Base-by-base conservation (phyloP, 2,113 vertebrate genomes). In the Campylomormyrus tamandua region DNA sequence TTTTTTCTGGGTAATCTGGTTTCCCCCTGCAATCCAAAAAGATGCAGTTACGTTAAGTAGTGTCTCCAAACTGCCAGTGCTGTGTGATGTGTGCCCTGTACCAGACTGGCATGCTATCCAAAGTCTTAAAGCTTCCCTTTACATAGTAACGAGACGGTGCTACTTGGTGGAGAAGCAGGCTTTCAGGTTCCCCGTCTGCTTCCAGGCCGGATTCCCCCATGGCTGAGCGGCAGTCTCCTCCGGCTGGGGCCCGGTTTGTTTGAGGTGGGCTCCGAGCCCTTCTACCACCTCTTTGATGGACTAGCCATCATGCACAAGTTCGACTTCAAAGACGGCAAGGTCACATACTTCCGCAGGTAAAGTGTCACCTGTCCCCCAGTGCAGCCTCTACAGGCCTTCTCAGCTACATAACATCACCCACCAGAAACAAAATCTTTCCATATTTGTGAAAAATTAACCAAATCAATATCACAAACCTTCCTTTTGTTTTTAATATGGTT, bases 231-330 rank as follows among this genome's bases (percentile, higher is more conserved):
- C 39, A 99, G 98, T 92, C 96, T 99, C 88, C 97, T 99, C 48
- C 97, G 98, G 80, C 96, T 98, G 87, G 98, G 98, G 6, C 98
- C 98, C 0, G 98, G 98, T 1, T 94, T 99, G 90, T 99, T 99
- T 11, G 98, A 99, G 94, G 95, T 98, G 27, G 98, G 97, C 7
- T 93, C 97, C 0, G 98, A 99, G 92, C 97, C 97, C 11, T 99
- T 98, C 93, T 98, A 98, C 85, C 98, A 99, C 92, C 96, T 99
- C 87, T 99, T 99, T 2, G 98, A 99, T 3, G 98, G 98, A 8
- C 98, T 99, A 94, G 98, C 98, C 0, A 96, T 99, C 52, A 97
- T 99, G 91, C 98, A 99, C 95, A 99, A 99, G 95, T 99, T 99
- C 0, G 98, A 99, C 93, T 97, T 99, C 94, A 98, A 97, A 93